phyloP scores from a whole-genome alignment of 2,888 invertebrate genomes.

The Folsomia manolachei region DNA sequence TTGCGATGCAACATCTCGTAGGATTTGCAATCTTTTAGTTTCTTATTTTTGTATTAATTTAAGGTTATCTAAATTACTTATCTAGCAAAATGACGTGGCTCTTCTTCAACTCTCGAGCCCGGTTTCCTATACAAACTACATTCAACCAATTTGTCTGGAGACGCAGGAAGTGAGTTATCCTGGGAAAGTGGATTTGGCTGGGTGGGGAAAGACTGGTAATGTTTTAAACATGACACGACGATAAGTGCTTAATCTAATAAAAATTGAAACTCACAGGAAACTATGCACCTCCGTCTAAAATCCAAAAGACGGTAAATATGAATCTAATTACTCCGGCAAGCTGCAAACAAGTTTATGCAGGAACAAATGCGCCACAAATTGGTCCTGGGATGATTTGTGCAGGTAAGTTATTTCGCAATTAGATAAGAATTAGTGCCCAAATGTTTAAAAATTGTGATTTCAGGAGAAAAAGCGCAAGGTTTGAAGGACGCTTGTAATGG shows the following conservation, averaged over 20 bases:
- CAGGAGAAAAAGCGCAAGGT: background rate
- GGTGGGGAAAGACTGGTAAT: conserved; percentile 76
- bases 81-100: conserved; percentile 78
- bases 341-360: conserved; percentile 20
- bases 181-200: conserved; percentile 72
- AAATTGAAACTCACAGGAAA: too few species aligned
- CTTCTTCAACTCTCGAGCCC: conserved; percentile 75
- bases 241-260: too few species aligned
- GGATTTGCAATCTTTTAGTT: conserved; percentile 45
- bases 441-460: background rate
- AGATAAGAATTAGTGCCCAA: too few species aligned
- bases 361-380: conserved; percentile 29
- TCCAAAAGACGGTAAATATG: conserved; percentile 27
- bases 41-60: background rate
- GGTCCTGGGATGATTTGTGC: conserved; percentile 70
- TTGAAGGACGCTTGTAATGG: background rate
- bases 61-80: background rate
- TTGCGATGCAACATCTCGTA: conserved; percentile 77
- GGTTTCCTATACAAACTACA: conserved; percentile 65
- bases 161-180: conserved; percentile 57
- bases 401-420: conserved; percentile 55
- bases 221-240: too few species aligned
- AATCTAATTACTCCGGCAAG: conserved; percentile 26
- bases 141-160: conserved; percentile 77
- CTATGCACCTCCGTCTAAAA: conserved; percentile 52